Evolutionary conservation across 2,113 vertebrate species (phyloP).

Genomic region (Australoheros scitulus): DNA sequence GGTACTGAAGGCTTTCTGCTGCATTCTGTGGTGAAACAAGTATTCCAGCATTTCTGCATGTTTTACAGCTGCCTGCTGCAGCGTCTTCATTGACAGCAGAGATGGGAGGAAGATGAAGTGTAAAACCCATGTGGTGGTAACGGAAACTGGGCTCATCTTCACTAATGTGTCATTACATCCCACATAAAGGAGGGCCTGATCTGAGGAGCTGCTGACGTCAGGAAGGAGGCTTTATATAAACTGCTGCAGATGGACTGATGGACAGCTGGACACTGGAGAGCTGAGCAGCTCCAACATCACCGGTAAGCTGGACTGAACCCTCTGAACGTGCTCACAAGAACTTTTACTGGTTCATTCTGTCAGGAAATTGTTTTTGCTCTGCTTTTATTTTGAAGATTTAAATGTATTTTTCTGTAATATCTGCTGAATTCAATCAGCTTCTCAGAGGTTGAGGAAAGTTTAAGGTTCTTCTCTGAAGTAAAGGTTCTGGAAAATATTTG

Average conservation of each 20-base stretch:
- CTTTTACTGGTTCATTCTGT: too few species aligned
- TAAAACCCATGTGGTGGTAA: neutral
- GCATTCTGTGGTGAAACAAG: too few species aligned
- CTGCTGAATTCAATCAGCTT: neutral
- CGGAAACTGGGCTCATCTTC: neutral
- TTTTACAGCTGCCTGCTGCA: neutral
- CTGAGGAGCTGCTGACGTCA: neutral
- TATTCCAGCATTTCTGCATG: too few species aligned
- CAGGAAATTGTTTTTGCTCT: neutral
- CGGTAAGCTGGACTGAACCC: neutral
- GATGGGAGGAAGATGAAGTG: neutral
- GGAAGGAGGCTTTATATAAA: neutral
- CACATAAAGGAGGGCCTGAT: neutral
- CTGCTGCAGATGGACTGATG: neutral
- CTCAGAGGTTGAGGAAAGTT: neutral
- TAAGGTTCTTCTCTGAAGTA: neutral
- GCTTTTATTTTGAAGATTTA: neutral
- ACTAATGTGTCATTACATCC: slow-evolving; percentile 3
- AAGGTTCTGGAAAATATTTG: neutral
- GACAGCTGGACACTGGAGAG: neutral
- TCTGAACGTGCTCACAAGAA: neutral
- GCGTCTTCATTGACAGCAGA: neutral
- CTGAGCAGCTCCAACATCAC: neutral
- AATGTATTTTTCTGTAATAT: neutral
- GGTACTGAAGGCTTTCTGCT: neutral